These are phyloP conservation scores for Vimba vimba DNA, from an alignment of 2,113 vertebrate species.

Conservation along the genomic window DNA sequence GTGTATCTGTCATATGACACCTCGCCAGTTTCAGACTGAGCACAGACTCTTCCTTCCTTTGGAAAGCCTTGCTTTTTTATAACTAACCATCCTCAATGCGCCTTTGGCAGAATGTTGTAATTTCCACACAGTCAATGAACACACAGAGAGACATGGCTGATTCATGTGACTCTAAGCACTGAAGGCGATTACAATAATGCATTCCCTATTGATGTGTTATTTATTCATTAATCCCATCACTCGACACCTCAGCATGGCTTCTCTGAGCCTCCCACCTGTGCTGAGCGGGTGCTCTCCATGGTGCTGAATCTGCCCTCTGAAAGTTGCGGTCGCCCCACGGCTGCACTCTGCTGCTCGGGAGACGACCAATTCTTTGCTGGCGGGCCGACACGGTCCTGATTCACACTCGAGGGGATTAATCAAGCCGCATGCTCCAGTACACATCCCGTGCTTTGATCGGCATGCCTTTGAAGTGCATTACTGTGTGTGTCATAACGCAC, in stretches of 20 bases:
- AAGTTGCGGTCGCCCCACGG: neutral
- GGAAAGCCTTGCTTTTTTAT: conserved; percentile 17
- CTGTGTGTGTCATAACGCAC: conserved; percentile 44
- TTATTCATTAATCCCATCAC: conserved; percentile 40
- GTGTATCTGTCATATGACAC: neutral
- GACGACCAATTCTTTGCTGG: conserved; percentile 14
- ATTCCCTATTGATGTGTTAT: neutral
- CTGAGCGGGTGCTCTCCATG: conserved; percentile 60
- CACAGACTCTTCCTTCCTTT: neutral
- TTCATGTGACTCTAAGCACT: neutral
- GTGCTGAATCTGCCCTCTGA: conserved; percentile 57
- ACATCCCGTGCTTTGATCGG: conserved; percentile 62
- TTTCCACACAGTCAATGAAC: neutral
- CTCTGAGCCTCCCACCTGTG: neutral
- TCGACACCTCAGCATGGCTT: neutral
- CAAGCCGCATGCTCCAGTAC: conserved; percentile 46
- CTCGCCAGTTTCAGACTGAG: neutral
- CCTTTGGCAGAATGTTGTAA: neutral
- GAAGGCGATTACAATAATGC: conserved; percentile 6
- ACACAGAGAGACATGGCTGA: neutral
- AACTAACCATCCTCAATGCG: neutral
- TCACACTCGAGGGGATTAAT: conserved; percentile 39
- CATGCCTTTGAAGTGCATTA: conserved; percentile 45
- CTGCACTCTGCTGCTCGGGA: conserved; percentile 12
- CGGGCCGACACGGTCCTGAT: conserved; percentile 13